These are phyloP conservation scores for Pelecanoides urinatrix DNA, from an alignment of 2,113 vertebrate genomes.

Conservation along the genomic window DNA sequence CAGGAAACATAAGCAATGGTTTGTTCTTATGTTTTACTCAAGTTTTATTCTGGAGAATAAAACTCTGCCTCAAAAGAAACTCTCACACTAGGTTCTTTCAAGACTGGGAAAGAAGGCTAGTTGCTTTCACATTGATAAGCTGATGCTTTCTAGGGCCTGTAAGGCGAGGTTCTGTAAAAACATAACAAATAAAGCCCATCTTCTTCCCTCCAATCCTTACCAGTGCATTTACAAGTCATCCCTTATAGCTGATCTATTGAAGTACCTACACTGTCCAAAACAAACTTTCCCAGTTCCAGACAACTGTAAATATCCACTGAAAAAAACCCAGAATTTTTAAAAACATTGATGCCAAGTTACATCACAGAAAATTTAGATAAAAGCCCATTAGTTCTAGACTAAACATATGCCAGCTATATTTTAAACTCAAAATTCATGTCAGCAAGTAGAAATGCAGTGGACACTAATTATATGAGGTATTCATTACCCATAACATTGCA, in stretches of 20 bases:
- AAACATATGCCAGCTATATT: constrained; percentile 29
- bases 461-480: constrained; percentile 11
- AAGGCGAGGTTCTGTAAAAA: neutral
- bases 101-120: neutral
- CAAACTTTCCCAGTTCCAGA: neutral
- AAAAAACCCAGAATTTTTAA: neutral
- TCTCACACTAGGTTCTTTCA: neutral
- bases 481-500: neutral
- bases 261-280: neutral
- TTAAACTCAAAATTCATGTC: constrained; percentile 29
- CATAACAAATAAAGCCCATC: neutral
- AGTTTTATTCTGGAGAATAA: neutral
- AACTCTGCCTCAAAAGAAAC: neutral
- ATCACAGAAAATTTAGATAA: constrained; percentile 54
- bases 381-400: constrained; percentile 26
- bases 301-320: constrained; percentile 14
- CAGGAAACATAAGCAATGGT: neutral
- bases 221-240: neutral
- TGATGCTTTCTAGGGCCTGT: neutral
- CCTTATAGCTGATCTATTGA: neutral
- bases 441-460: constrained; percentile 30
- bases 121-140: neutral
- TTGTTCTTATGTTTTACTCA: neutral
- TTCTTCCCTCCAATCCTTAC: neutral
- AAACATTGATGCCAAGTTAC: constrained; percentile 20